Conservation (phyloP, 2,113 vertebrate genomes). For the Notothenia coriiceps region DNA sequence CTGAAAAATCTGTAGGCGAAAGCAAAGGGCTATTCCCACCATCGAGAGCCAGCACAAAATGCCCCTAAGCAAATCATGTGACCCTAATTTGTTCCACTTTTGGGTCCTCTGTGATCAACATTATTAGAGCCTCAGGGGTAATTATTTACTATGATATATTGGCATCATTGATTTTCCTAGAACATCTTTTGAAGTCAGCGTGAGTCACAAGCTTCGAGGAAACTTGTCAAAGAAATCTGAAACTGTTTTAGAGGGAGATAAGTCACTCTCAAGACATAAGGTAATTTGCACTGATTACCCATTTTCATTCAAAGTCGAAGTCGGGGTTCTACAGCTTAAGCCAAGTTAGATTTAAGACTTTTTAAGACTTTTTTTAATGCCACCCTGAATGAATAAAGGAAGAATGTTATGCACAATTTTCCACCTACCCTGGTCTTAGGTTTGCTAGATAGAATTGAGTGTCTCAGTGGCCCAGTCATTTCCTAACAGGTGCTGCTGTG, state of each 20-base stretch:
- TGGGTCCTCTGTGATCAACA: slow-evolving; percentile 33
- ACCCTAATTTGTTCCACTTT: slow-evolving; percentile 70
- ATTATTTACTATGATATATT: slow-evolving; percentile 34
- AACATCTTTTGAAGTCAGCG: slow-evolving; percentile 51
- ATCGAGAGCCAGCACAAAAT: slow-evolving; percentile 24
- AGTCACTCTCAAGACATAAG: not conserved
- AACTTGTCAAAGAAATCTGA: not conserved
- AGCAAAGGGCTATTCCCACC: slow-evolving; percentile 58
- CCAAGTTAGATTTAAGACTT: too few species aligned
- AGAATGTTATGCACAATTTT: too few species aligned
- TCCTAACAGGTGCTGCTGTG: slow-evolving; percentile 47
- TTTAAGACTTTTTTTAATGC: too few species aligned
- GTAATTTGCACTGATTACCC: not conserved
- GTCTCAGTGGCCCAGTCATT: slow-evolving; percentile 14
- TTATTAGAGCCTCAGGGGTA: slow-evolving; percentile 16
- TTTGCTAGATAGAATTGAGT: not conserved
- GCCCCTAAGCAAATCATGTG: slow-evolving; percentile 52
- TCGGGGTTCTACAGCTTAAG: too few species aligned
- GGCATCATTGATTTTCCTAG: slow-evolving; percentile 5
- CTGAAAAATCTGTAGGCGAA: slow-evolving; percentile 30
- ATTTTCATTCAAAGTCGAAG: not conserved
- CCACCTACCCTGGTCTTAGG: too few species aligned
- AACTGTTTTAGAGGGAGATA: not conserved
- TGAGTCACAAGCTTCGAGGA: slow-evolving; percentile 40
- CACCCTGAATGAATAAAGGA: too few species aligned